Evolutionary conservation across 2,797 vertebrate genomes (phyloP).

Genomic region (Taeniopygia guttata): DNA sequence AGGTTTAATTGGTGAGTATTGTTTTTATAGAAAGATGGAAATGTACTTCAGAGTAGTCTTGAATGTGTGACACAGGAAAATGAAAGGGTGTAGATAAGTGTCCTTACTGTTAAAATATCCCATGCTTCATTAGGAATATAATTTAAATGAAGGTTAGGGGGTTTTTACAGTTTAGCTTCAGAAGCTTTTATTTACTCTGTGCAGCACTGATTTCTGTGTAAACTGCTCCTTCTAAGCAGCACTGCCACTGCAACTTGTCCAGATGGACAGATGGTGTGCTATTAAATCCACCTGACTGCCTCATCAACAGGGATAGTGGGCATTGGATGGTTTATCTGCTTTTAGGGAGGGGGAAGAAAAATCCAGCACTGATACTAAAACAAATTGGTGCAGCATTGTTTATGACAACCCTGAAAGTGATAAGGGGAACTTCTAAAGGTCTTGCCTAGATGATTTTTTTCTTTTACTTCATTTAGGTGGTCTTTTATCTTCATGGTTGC

Average conservation of each 20-base stretch:
- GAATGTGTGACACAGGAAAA: not conserved
- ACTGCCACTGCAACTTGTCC: not conserved
- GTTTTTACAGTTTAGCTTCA: not conserved
- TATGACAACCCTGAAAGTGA: not conserved
- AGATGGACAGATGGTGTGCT: conserved; percentile 29
- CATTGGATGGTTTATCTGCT: not conserved
- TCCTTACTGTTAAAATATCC: not conserved
- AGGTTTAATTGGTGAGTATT: not conserved
- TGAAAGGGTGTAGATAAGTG: not conserved
- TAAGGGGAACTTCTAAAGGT: not conserved
- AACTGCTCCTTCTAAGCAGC: not conserved
- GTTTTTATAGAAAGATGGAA: not conserved
- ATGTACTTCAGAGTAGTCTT: not conserved
- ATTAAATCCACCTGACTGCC: conserved; percentile 24
- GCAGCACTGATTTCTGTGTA: not conserved
- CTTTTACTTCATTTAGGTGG: not conserved
- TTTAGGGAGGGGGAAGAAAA: not conserved
- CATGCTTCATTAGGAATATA: not conserved
- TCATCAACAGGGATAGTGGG: not conserved
- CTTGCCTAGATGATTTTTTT: not conserved
- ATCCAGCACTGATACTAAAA: not conserved
- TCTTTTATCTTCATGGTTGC: not conserved
- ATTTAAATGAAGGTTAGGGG: not conserved
- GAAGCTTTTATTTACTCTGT: conserved; percentile 19
- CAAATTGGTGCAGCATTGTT: not conserved